Percentiles rank a stretch among this genome's conserved stretches.
These are phyloP conservation scores for Acrocephalus arundinaceus DNA, from an alignment of 2,113 vertebrate species.

Conservation along the genomic window DNA sequence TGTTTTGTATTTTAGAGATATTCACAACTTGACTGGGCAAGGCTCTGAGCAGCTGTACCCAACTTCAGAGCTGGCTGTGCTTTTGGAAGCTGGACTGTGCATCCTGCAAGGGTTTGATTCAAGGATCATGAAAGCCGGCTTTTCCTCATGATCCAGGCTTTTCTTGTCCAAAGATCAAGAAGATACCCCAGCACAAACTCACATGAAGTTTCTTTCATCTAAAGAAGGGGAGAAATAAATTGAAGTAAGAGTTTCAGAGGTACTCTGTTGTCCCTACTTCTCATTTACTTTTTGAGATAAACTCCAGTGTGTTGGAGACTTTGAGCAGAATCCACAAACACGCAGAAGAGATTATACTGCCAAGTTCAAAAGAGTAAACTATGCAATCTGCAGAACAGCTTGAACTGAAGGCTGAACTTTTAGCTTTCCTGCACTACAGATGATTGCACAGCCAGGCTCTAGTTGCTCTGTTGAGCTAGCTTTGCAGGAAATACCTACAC, in stretches of 20 bases:
- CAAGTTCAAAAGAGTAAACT: conserved; percentile 18
- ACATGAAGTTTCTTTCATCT: neutral
- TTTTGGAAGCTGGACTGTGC: neutral
- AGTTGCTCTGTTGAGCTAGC: neutral
- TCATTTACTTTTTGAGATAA: neutral
- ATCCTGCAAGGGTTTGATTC: neutral
- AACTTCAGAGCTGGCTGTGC: neutral
- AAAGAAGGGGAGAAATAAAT: neutral
- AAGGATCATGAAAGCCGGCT: neutral
- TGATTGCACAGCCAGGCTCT: neutral
- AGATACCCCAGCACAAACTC: neutral
- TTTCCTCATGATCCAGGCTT: neutral
- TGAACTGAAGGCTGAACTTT: neutral
- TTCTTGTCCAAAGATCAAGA: neutral
- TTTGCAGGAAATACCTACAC: neutral
- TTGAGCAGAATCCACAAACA: neutral
- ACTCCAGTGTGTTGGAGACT: neutral
- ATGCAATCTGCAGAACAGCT: neutral
- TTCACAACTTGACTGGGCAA: neutral
- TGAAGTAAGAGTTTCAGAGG: neutral
- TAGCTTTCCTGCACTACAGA: neutral
- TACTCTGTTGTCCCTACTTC: neutral
- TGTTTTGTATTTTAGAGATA: neutral
- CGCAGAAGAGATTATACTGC: neutral
- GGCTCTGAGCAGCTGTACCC: neutral